Evolutionary conservation across 2,113 vertebrate species (phyloP).

Genomic region (Prolemur simus): DNA sequence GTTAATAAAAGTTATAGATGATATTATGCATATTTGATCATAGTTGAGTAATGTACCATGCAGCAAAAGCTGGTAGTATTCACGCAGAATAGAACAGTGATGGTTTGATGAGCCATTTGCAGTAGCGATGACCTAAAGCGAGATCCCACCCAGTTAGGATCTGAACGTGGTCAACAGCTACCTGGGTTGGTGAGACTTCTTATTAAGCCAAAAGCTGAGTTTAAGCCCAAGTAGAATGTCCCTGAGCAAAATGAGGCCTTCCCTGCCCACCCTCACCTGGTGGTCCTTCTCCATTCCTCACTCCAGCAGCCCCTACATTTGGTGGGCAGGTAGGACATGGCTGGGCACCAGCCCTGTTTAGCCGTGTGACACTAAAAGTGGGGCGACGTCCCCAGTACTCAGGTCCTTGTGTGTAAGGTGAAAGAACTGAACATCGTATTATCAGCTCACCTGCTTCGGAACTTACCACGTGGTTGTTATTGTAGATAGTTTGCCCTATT

Average conservation of each 20-base stretch:
- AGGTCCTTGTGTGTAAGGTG: background rate
- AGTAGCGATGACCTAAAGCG: background rate
- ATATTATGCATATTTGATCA: background rate
- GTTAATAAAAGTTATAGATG: background rate
- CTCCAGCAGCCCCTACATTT: too few relatives aligned
- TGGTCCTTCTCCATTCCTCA: background rate
- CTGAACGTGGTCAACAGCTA: background rate
- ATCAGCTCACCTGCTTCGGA: background rate
- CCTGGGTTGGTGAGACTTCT: background rate
- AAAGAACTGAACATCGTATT: background rate
- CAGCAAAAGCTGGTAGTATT: background rate
- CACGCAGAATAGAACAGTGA: background rate
- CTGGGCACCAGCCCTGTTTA: background rate
- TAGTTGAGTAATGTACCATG: background rate
- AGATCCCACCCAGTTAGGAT: background rate
- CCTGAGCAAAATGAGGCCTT: background rate
- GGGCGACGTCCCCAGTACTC: background rate
- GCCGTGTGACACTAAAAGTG: background rate
- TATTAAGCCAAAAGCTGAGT: background rate
- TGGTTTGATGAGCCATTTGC: background rate
- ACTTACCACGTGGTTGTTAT: background rate
- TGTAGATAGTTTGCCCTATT: background rate
- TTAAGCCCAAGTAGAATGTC: background rate
- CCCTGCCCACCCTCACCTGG: fast-evolving
- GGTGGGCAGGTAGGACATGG: fast-evolving